Evolutionary conservation across 2,797 vertebrate genomes (phyloP).

Genomic region (Scarus forsteni): DNA sequence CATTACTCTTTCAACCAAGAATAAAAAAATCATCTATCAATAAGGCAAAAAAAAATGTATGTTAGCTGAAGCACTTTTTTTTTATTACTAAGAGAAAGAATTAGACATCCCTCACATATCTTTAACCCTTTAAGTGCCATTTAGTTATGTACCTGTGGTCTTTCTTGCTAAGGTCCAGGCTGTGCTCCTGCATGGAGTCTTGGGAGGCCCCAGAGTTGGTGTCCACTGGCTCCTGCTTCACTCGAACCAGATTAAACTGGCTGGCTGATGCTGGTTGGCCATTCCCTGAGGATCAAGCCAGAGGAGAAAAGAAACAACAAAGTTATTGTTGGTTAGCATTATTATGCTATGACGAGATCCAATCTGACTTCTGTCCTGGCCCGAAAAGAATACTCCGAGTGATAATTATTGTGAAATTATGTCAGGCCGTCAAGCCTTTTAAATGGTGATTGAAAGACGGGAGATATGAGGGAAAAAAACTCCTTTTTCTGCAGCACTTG

Average conservation of each 20-base stretch:
- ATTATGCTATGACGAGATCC: constrained; percentile 91
- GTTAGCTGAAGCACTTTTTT: constrained; percentile 10
- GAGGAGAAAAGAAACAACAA: constrained; percentile 80
- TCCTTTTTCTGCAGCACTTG: constrained; percentile 94
- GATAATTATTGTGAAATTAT: constrained; percentile 99
- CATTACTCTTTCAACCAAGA: constrained; percentile 27
- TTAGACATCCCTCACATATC: neutral
- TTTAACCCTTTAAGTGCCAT: constrained; percentile 7
- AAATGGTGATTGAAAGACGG: constrained; percentile 92
- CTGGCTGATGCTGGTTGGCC: constrained; percentile 85
- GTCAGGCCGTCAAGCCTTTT: constrained; percentile 95
- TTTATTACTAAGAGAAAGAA: neutral
- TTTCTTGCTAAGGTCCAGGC: constrained; percentile 95
- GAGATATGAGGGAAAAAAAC: constrained; percentile 90
- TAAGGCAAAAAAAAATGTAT: constrained; percentile 38
- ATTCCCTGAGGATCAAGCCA: constrained; percentile 86
- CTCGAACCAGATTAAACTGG: constrained; percentile 89
- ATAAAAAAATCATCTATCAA: constrained; percentile 33
- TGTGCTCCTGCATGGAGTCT: constrained; percentile 92
- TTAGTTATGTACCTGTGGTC: constrained; percentile 87
- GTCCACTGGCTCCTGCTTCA: constrained; percentile 91
- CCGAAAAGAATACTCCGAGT: constrained; percentile 92
- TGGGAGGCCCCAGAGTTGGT: constrained; percentile 76
- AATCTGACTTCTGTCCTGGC: constrained; percentile 91
- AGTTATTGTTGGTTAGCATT: constrained; percentile 92